Evolutionary conservation across 2,113 vertebrate genomes (phyloP).

Genomic region (Meles meles): DNA sequence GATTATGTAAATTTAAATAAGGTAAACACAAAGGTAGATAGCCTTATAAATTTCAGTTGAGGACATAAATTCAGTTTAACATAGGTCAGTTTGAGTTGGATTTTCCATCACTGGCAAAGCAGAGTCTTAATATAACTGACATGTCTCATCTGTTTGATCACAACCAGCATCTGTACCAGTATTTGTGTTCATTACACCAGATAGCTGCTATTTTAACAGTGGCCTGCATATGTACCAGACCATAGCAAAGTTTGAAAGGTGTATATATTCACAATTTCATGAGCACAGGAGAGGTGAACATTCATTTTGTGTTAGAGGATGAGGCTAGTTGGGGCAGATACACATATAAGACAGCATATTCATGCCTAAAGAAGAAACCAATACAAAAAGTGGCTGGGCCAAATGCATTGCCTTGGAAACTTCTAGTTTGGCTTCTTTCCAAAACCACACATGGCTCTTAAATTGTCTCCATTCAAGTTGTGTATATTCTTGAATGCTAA

Average conservation of each 20-base stretch:
- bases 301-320: background rate
- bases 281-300: background rate
- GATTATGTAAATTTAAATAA: background rate
- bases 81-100: background rate
- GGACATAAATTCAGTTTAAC: background rate
- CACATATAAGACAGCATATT: background rate
- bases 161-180: background rate
- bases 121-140: background rate
- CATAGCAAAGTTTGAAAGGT: background rate
- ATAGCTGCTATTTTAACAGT: background rate
- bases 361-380: background rate
- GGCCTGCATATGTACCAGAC: background rate
- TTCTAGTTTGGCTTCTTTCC: background rate
- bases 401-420: background rate
- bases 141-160: background rate
- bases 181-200: background rate
- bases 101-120: background rate
- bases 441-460: background rate
- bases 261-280: background rate
- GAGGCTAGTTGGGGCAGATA: background rate
- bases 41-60: background rate
- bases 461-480: background rate
- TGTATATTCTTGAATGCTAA: background rate
- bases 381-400: background rate
- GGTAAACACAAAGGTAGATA: background rate